phyloP scores from a whole-genome alignment of 2,113 vertebrate genomes.

The Triplophysa rosa region DNA sequence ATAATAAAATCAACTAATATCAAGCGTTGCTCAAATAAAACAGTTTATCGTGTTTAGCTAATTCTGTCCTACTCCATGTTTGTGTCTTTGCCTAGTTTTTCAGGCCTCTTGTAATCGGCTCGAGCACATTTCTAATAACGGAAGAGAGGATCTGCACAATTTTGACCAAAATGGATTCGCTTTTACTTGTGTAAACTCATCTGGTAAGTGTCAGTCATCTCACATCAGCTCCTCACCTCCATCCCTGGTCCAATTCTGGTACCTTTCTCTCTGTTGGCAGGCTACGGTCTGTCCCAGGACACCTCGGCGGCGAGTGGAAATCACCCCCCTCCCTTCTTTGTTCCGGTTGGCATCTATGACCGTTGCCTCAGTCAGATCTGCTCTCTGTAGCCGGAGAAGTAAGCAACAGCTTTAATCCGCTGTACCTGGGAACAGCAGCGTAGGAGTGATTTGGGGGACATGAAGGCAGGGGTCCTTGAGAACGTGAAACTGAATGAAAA shows the following conservation, averaged over 20 bases:
- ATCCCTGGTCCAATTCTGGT: background rate
- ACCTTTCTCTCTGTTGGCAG: constrained; percentile 41
- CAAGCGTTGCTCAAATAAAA: background rate
- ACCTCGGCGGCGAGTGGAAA: constrained; percentile 57
- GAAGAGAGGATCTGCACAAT: background rate
- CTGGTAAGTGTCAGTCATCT: constrained; percentile 29
- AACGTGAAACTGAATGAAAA: background rate
- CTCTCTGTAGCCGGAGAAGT: constrained; percentile 69
- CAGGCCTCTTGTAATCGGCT: background rate
- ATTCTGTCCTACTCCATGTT: background rate
- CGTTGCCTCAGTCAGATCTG: constrained; percentile 70
- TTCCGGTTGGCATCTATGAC: constrained; percentile 65
- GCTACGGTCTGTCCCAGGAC: constrained; percentile 66
- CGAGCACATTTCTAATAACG: constrained; percentile 4
- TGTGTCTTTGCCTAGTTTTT: constrained; percentile 21
- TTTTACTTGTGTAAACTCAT: background rate
- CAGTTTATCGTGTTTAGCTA: background rate
- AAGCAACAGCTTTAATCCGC: constrained; percentile 34
- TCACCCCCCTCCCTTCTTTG: constrained; percentile 58
- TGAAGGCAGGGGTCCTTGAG: background rate
- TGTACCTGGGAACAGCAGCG: background rate
- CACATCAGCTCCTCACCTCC: background rate
- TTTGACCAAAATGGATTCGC: constrained; percentile 11
- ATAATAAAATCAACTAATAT: background rate
- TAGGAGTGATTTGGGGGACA: background rate